Evolutionary conservation across 2,113 vertebrate species (phyloP).

Genomic region (Ammodramus savannarum): DNA sequence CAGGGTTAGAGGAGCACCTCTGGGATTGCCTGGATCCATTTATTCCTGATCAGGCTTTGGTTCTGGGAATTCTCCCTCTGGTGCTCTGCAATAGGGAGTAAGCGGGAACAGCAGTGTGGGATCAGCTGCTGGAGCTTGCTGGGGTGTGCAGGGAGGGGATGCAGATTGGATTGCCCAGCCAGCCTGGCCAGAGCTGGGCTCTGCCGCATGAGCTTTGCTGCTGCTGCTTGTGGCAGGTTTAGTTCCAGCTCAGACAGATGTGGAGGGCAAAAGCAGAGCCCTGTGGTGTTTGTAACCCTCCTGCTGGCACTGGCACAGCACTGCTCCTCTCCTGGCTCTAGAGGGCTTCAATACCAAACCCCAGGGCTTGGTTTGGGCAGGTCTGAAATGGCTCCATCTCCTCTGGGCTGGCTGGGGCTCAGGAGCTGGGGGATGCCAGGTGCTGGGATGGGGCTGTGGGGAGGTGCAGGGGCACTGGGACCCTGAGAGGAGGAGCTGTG

Average conservation of each 20-base stretch:
- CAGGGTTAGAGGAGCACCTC: neutral
- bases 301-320: neutral
- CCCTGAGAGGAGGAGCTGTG: neutral
- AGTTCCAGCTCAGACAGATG: neutral
- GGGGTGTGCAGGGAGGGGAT: too few species aligned
- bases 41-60: neutral
- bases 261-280: neutral
- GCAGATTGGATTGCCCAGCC: neutral
- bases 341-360: neutral
- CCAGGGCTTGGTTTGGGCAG: neutral
- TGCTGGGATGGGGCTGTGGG: accelerated
- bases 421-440: accelerated
- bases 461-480: neutral
- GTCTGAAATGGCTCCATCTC: neutral
- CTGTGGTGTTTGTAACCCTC: neutral
- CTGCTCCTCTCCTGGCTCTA: neutral
- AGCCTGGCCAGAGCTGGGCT: neutral
- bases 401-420: neutral
- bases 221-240: neutral
- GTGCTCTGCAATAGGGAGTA: neutral
- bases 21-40: neutral
- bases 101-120: neutral
- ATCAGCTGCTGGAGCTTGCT: neutral
- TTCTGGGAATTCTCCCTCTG: neutral
- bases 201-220: neutral